A percentile compares a stretch with the other conserved stretches of the same genome.
Evolutionary conservation across 2,113 vertebrate genomes (phyloP).

Genomic region (Panthera tigris): DNA sequence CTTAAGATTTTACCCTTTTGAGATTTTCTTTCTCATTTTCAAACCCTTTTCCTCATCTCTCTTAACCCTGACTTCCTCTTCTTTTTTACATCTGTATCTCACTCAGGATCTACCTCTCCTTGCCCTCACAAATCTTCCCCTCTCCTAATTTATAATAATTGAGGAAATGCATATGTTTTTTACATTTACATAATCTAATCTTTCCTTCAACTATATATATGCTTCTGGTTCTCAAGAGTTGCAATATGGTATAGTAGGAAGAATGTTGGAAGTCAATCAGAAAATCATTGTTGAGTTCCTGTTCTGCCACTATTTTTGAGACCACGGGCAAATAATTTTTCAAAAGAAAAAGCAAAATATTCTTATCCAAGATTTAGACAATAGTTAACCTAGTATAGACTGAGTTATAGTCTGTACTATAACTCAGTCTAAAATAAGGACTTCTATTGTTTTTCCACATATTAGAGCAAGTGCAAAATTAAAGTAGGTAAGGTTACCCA

Average conservation of each 20-base stretch:
- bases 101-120: not conserved
- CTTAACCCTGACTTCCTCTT: not conserved
- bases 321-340: not conserved
- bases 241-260: not conserved
- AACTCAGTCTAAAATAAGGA: not conserved
- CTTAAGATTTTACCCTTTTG: not conserved
- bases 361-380: conserved; percentile 11
- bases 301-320: not conserved
- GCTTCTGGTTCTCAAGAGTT: not conserved
- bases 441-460: not conserved
- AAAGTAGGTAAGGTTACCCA: not conserved
- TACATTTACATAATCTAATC: not conserved
- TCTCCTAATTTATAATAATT: not conserved
- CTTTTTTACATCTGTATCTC: not conserved
- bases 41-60: not conserved
- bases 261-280: not conserved
- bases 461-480: conserved; percentile 7
- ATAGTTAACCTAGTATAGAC: not conserved
- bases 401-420: not conserved
- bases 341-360: not conserved
- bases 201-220: not conserved
- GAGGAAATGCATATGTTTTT: not conserved
- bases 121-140: not conserved
- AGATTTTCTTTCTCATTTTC: not conserved
- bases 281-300: not conserved